phyloP scores from a whole-genome alignment of 2,797 vertebrate genomes.

The Choloepus didactylus region DNA sequence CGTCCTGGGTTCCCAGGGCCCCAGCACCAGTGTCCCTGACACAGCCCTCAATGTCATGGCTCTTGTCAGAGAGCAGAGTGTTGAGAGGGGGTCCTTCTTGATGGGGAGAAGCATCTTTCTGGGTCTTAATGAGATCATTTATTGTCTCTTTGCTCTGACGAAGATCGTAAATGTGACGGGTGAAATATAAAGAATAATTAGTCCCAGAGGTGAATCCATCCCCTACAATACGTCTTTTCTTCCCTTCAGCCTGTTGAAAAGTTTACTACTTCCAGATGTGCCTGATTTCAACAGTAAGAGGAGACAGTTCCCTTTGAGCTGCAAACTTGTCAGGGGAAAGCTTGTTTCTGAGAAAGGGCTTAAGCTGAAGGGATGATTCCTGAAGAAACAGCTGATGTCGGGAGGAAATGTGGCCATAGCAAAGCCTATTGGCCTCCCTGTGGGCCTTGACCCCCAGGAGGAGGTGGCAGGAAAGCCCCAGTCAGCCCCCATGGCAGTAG shows the following conservation, averaged over 20 bases:
- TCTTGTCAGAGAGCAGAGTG: conserved; percentile 71
- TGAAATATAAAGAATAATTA: conserved; percentile 86
- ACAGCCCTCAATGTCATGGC: conserved; percentile 55
- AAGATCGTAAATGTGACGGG: conserved; percentile 84
- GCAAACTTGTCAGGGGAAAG: conserved; percentile 70
- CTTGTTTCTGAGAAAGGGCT: conserved; percentile 62
- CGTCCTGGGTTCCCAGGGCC: neutral
- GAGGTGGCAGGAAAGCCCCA: conserved; percentile 52
- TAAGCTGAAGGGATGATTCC: neutral
- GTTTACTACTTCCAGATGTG: conserved; percentile 83
- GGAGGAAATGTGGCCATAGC: neutral
- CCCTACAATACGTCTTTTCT: conserved; percentile 77
- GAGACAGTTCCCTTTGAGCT: conserved; percentile 50
- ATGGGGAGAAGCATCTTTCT: conserved; percentile 79
- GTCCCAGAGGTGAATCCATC: conserved; percentile 84
- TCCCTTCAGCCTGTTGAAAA: conserved; percentile 80
- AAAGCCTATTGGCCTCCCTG: neutral
- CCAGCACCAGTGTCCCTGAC: neutral
- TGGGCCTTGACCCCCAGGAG: neutral
- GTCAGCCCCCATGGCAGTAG: conserved; percentile 31
- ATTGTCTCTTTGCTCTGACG: conserved; percentile 86
- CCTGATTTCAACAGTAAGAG: conserved; percentile 74
- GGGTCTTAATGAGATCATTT: conserved; percentile 86
- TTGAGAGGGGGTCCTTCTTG: conserved; percentile 80
- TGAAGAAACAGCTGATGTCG: neutral